A percentile compares a stretch with the other conserved stretches of the same genome.
Conservation (phyloP, 2,113 vertebrate species). For the Prunella fulvescens region DNA sequence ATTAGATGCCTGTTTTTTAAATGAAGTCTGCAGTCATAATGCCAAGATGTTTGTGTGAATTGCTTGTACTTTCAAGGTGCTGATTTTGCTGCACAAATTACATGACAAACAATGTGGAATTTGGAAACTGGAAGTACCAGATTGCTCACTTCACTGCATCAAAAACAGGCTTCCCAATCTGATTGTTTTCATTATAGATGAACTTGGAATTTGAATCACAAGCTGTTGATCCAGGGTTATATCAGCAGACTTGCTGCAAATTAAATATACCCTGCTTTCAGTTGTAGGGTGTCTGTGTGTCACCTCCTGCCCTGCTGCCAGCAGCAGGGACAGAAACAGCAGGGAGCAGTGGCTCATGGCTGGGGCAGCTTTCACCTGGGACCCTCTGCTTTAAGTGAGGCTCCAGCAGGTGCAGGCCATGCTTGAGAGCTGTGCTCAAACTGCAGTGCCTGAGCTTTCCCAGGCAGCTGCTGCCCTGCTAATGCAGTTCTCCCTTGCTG, state of each 20-base stretch:
- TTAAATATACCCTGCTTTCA: not conserved
- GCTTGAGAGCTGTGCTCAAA: not conserved
- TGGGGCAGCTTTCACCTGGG: not conserved
- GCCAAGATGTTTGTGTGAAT: not conserved
- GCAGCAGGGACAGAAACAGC: not conserved
- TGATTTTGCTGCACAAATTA: not conserved
- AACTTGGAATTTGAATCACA: not conserved
- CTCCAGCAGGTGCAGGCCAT: accelerated
- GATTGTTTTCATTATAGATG: not conserved
- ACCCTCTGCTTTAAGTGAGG: not conserved
- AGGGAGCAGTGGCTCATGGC: not conserved
- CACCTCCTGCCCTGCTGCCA: not conserved
- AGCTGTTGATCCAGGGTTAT: not conserved
- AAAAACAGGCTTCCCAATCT: not conserved
- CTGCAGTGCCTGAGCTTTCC: not conserved
- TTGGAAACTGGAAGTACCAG: not conserved
- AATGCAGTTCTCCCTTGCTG: not conserved
- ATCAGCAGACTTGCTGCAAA: not conserved
- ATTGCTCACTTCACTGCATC: not conserved
- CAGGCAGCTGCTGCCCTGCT: not conserved
- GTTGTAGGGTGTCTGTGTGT: accelerated
- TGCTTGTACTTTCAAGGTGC: not conserved
- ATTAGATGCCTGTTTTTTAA: not conserved
- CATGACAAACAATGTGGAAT: not conserved
- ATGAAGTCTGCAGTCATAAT: not conserved